These are phyloP conservation scores for Melanogrammus aeglefinus DNA, from an alignment of 2,797 vertebrate species.

Conservation along the genomic window DNA sequence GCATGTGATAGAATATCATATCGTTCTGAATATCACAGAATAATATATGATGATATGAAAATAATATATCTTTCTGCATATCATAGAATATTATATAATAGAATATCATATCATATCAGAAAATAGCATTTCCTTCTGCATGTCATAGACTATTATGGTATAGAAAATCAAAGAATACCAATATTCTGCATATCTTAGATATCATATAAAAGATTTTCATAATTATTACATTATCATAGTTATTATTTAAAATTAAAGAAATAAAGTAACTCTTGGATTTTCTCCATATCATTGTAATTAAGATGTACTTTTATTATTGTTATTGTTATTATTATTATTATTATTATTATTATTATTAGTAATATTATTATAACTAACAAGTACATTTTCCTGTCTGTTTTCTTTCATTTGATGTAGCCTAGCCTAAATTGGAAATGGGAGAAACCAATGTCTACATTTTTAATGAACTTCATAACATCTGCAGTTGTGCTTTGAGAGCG, in stretches of 20 bases:
- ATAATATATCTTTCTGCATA: no score
- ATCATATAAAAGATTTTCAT: no score
- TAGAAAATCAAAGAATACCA: no score
- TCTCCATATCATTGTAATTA: background rate
- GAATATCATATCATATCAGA: background rate
- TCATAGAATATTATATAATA: background rate
- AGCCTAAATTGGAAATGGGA: constrained; percentile 75
- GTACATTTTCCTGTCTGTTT: constrained; percentile 71
- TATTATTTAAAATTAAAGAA: background rate
- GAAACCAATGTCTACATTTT: constrained; percentile 84
- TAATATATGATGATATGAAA: no score
- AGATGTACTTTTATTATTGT: constrained; percentile 14
- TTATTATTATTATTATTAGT: constrained; percentile 30
- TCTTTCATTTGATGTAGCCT: constrained; percentile 77
- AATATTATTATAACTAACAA: constrained; percentile 54
- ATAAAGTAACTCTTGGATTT: background rate
- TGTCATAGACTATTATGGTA: no score
- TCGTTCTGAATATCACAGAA: no score
- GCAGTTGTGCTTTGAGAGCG: constrained; percentile 81
- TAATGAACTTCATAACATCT: constrained; percentile 88
- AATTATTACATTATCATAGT: background rate
- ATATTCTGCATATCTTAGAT: no score
- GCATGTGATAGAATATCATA: no score
- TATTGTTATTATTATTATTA: background rate
- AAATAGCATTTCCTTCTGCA: background rate